Base-by-base conservation (phyloP, 2,797 vertebrate species). In the Apogon hyalosoma region DNA sequence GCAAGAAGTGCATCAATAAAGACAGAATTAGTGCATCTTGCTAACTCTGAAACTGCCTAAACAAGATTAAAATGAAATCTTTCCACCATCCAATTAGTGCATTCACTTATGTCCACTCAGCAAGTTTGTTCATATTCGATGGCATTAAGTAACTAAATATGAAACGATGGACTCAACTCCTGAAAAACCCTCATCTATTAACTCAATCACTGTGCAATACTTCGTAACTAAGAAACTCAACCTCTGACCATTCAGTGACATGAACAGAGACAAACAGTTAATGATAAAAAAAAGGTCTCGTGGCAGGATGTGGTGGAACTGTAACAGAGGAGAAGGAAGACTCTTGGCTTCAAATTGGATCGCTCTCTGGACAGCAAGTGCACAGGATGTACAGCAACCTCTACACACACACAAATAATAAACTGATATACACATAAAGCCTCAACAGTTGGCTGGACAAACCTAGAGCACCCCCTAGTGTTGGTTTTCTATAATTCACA, bases 391-490 rank as follows among this genome's bases (percentile, higher is more conserved):
- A 64, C 28, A 71, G 51, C 45, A 49, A 7, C 19, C 33, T 63
- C 42, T 58, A 53, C 24, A 12, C 16, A 49, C 63, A 62, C 59
- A 65, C 19, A 24, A 28, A 28, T 28, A 28, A 28, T 28, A 28
- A 28, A 28, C 24, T 28, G 24, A 28, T 28, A 28, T 28, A 28
- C 24, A 28, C 24, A 7, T 14, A 24, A 49, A 43, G 50, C 62
- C 55, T 82, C 85, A 79, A 77, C 59, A 82, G 76, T 75, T 84
- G 76, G 63, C 79, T 88, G 52, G 57, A 86, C 61, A 90, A 91
- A 90, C 88, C 89, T 86, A 74, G 72, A 91, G 90, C 92, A 84
- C 92, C 90, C 89, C 87, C 90, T 92, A 83, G 89, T 92, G 92
- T 74, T 52, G 65, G 1, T 56, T 80, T 56, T 24, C n/a, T 11